Percentiles rank a stretch among this genome's conserved stretches.
Conservation (phyloP, 2,113 vertebrate species). For the Eudorcas thomsonii region DNA sequence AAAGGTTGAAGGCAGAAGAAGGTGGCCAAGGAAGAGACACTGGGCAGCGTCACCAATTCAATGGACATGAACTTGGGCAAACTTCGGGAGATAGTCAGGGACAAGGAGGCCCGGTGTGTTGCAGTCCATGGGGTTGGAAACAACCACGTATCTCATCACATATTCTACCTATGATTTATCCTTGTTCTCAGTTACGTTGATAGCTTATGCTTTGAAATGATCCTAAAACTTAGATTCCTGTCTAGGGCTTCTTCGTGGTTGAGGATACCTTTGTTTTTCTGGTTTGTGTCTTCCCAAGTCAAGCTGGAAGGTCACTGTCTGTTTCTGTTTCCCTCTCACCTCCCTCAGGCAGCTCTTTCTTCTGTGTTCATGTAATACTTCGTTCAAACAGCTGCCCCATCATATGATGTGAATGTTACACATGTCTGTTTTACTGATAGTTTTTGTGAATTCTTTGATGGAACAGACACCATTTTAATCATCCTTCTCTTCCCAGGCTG, state of each 20-base stretch:
- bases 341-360: not conserved
- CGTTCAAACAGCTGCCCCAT: not conserved
- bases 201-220: not conserved
- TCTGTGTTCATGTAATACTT: not conserved
- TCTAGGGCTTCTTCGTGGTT: not conserved
- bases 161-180: not conserved
- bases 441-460: conserved; percentile 1
- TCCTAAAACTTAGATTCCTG: not conserved
- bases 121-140: not conserved
- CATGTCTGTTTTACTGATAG: not conserved
- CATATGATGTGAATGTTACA: not conserved
- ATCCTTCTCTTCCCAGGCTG: not conserved
- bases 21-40: not conserved
- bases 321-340: not conserved
- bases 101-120: not conserved
- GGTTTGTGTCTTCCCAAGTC: not conserved
- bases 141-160: not conserved
- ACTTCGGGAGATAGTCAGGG: not conserved
- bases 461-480: not conserved
- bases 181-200: not conserved
- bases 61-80: not conserved
- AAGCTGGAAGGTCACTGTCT: not conserved
- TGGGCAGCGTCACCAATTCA: not conserved
- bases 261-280: not conserved
- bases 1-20: not conserved